Percentiles rank a stretch among this genome's conserved stretches.
phyloP scores from a whole-genome alignment of 2,113 vertebrate species.

The Zosterops pallidus region DNA sequence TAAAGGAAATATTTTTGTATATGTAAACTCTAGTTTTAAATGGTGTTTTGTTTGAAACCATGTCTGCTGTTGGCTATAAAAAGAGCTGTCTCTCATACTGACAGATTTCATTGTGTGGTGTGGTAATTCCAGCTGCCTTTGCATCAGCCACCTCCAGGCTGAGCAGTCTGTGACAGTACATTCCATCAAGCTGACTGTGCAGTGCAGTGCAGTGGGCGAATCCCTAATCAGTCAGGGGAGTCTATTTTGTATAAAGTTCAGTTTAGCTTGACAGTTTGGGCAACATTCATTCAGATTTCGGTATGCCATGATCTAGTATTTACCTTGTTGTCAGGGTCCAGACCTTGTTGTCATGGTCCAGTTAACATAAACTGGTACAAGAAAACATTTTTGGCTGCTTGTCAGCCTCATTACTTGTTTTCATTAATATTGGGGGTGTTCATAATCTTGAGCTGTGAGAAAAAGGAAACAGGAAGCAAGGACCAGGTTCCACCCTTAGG shows the following conservation, averaged over 20 bases:
- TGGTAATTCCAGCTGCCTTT: background rate
- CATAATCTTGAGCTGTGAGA: background rate
- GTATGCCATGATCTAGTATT: background rate
- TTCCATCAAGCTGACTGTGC: background rate
- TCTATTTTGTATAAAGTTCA: background rate
- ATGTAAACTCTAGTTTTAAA: background rate
- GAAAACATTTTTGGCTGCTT: background rate
- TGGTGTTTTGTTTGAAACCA: background rate
- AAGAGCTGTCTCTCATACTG: background rate
- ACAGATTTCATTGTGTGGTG: background rate
- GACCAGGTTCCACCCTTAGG: background rate
- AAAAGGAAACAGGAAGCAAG: background rate
- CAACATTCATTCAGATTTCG: background rate
- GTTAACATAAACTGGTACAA: background rate
- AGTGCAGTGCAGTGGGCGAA: background rate
- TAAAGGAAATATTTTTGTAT: constrained; percentile 63
- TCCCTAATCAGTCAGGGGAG: background rate
- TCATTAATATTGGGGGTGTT: too few relatives aligned
- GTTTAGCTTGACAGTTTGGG: background rate
- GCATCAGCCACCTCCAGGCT: background rate
- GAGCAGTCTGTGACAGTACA: background rate
- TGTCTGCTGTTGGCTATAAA: background rate
- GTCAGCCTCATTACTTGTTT: background rate
- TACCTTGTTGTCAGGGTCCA: background rate
- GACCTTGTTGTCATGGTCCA: background rate